These are phyloP conservation scores for Pandion haliaetus DNA, from an alignment of 2,113 vertebrate genomes.

Conservation along the genomic window DNA sequence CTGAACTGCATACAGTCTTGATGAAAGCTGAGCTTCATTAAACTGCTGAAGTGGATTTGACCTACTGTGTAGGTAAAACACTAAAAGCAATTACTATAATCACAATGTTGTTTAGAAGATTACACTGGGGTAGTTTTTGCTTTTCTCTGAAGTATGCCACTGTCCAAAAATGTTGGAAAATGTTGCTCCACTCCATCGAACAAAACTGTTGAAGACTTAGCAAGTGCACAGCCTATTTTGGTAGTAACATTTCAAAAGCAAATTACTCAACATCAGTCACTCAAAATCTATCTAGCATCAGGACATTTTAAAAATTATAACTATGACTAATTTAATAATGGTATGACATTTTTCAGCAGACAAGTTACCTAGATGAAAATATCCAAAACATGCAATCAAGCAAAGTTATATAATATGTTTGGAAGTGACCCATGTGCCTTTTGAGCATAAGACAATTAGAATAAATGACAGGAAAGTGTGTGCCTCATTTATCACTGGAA, in stretches of 20 bases:
- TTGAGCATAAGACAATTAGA: conserved; percentile 33
- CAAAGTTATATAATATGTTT: not conserved
- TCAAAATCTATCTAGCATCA: not conserved
- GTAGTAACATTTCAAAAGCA: not conserved
- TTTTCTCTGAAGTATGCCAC: not conserved
- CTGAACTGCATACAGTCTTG: not conserved
- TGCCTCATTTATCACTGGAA: conserved; percentile 18
- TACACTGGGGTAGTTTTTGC: not conserved
- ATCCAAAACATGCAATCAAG: conserved; percentile 15
- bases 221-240: not conserved
- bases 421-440: conserved; percentile 1
- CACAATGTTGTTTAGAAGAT: accelerated
- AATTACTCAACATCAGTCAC: not conserved
- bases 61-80: not conserved
- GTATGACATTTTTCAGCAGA: not conserved
- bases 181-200: not conserved
- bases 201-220: not conserved
- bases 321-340: not conserved
- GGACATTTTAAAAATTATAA: not conserved
- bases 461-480: conserved; percentile 2
- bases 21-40: not conserved
- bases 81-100: not conserved
- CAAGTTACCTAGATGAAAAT: conserved; percentile 1
- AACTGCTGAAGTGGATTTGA: not conserved
- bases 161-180: not conserved